Evolutionary conservation across 53 echinoderm and acorn worm genomes (phyloP).

Genomic region (Echinometra lucunter): DNA sequence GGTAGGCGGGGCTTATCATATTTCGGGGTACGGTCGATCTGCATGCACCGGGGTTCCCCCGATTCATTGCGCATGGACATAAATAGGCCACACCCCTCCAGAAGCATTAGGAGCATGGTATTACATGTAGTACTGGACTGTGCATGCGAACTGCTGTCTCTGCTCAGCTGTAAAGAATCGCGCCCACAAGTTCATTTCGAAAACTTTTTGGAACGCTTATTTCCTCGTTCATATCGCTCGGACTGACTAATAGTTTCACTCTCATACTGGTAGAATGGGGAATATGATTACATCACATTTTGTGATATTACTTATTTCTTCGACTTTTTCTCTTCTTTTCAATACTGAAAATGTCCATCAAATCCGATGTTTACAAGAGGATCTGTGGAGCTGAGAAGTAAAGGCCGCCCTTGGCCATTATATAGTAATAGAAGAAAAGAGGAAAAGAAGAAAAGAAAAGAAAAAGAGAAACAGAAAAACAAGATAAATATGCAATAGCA

Average conservation of each 20-base stretch:
- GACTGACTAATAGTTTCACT: background rate
- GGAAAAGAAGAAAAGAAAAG: background rate
- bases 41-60: conserved; percentile 67
- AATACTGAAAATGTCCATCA: too few species aligned
- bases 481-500: too few species aligned
- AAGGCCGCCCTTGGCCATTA: too few species aligned
- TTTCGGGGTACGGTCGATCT: conserved; percentile 26
- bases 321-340: too few species aligned
- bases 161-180: background rate
- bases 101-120: too few species aligned
- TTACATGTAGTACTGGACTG: too few species aligned
- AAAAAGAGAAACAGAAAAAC: too few species aligned
- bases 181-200: background rate
- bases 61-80: conserved; percentile 66
- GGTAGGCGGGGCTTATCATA: conserved; percentile 54
- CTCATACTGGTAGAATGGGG: background rate
- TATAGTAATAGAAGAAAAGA: too few species aligned
- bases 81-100: conserved; percentile 48
- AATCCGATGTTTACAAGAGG: too few species aligned
- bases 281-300: too few species aligned
- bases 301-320: too few species aligned
- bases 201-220: background rate
- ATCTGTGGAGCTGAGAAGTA: too few species aligned
- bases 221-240: background rate
- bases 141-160: background rate